Evolutionary conservation across 2,113 vertebrate genomes (phyloP).

Genomic region (Actenoides lindsayi): DNA sequence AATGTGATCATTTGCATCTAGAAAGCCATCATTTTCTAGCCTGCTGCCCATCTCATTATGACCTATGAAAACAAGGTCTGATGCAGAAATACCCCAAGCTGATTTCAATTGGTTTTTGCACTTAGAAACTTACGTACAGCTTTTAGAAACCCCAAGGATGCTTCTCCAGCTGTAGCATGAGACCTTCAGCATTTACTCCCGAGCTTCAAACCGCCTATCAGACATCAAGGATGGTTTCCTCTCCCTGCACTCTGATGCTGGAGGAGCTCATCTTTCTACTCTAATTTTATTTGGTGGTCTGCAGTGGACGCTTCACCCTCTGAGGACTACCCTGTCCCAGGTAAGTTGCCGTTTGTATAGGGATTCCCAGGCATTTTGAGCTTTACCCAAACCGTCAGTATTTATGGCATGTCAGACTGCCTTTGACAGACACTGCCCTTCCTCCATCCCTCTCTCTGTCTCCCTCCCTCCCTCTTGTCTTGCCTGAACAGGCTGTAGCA

Average conservation of each 20-base stretch:
- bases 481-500: constrained; percentile 5
- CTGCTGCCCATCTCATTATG: background rate
- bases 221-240: background rate
- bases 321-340: background rate
- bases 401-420: background rate
- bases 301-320: background rate
- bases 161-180: background rate
- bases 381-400: background rate
- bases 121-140: background rate
- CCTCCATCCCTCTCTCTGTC: background rate
- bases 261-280: background rate
- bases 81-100: background rate
- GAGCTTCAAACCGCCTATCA: background rate
- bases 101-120: background rate
- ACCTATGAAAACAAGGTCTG: background rate
- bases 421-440: constrained; percentile 27
- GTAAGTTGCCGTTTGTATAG: background rate
- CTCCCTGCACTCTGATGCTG: background rate
- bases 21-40: constrained; percentile 8
- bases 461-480: background rate
- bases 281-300: background rate
- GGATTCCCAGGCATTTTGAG: background rate
- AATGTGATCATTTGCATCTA: background rate
- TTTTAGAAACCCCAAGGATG: constrained; percentile 1
- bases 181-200: background rate